phyloP scores from a whole-genome alignment of 2,888 invertebrate species.

The Melanophora roralis region DNA sequence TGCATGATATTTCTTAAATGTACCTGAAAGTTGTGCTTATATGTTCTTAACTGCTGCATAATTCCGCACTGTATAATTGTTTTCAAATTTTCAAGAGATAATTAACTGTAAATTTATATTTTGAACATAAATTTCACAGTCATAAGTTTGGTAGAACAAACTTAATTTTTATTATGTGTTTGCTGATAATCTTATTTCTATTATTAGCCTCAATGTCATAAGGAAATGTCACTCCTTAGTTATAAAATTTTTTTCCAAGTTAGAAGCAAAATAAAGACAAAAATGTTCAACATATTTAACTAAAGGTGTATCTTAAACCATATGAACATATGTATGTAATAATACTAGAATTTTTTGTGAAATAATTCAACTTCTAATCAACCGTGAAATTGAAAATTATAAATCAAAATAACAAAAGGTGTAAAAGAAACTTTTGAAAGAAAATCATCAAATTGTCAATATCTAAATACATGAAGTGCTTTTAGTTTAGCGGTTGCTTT shows the following conservation, averaged over 20 bases:
- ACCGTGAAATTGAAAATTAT: slow-evolving; percentile 72
- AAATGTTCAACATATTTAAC: slow-evolving; percentile 8
- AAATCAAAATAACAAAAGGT: not conserved
- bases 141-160: not conserved
- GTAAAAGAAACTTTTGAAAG: too few relatives aligned
- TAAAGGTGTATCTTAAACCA: slow-evolving; percentile 32
- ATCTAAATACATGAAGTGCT: slow-evolving; percentile 23
- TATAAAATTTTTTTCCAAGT: slow-evolving; percentile 26
- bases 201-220: slow-evolving; percentile 29
- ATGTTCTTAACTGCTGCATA: too few relatives aligned
- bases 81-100: not conserved
- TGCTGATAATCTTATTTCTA: slow-evolving; percentile 9
- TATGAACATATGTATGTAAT: slow-evolving; percentile 22
- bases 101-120: not conserved
- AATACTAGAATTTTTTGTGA: not conserved
- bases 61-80: too few relatives aligned
- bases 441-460: slow-evolving; percentile 17
- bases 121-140: not conserved
- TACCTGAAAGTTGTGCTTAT: too few relatives aligned
- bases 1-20: too few relatives aligned
- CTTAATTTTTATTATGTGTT: slow-evolving; percentile 6
- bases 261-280: not conserved
- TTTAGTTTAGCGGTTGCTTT: not conserved
- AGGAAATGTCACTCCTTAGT: slow-evolving; percentile 43
- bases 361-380: slow-evolving; percentile 65